Percentiles rank a stretch among this genome's conserved stretches.
These are phyloP conservation scores for Papilio dardanus DNA, from an alignment of 1,140 invertebrate species.

Conservation along the genomic window DNA sequence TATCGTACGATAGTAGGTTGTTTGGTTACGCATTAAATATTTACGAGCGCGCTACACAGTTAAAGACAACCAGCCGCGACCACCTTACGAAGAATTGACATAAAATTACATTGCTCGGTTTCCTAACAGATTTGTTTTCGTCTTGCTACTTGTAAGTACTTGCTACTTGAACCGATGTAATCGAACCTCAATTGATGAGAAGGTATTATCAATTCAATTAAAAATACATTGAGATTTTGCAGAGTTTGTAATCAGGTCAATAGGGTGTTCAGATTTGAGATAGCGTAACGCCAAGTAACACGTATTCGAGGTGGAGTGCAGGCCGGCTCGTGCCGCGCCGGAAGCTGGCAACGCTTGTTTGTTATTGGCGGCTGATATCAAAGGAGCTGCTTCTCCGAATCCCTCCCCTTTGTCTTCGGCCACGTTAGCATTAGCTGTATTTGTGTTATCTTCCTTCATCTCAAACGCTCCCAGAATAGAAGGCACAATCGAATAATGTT, in stretches of 20 bases:
- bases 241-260: conserved; percentile 1
- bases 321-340: conserved; percentile 6
- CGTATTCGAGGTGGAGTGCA: background rate
- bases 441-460: conserved; percentile 34
- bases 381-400: conserved; percentile 55
- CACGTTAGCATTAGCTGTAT: conserved; percentile 40
- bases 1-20: background rate
- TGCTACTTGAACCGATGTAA: background rate
- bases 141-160: too few relatives aligned
- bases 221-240: conserved; percentile 3
- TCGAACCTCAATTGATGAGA: background rate
- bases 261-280: conserved; percentile 4
- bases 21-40: conserved; percentile 4
- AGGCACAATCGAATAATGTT: conserved; percentile 13
- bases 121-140: background rate
- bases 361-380: conserved; percentile 61
- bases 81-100: background rate
- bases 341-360: conserved; percentile 49
- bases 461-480: conserved; percentile 39
- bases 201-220: background rate
- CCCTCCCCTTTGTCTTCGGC: conserved; percentile 45
- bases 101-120: background rate
- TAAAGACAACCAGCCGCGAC: background rate
- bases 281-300: conserved; percentile 13
- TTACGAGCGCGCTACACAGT: background rate